phyloP scores from a whole-genome alignment of 2,113 vertebrate species.

The Paramormyrops kingsleyae region DNA sequence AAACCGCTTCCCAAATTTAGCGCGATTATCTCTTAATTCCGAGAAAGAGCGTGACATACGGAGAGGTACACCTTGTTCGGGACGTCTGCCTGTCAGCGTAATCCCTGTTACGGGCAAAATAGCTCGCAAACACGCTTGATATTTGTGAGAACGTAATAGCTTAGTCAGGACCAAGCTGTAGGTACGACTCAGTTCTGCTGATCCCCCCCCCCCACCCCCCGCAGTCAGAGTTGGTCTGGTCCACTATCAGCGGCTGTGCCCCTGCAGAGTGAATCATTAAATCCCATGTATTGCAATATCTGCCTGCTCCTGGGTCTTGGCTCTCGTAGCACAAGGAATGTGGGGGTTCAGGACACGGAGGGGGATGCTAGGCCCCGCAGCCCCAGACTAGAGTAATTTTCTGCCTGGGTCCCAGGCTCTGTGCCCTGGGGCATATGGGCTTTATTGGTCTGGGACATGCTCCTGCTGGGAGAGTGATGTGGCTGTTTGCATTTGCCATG shows the following conservation, averaged over 20 bases:
- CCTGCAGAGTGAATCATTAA: slow-evolving; percentile 53
- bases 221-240: slow-evolving; percentile 15
- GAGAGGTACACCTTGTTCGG: background rate
- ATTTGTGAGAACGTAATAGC: background rate
- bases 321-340: slow-evolving; percentile 24
- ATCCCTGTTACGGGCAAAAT: background rate
- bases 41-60: background rate
- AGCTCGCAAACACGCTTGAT: background rate
- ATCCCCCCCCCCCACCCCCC: background rate
- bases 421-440: slow-evolving; percentile 42
- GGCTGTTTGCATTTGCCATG: background rate
- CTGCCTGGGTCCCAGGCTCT: slow-evolving; percentile 43
- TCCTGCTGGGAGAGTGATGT: slow-evolving; percentile 34
- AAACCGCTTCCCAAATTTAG: background rate
- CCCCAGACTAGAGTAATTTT: slow-evolving; percentile 42
- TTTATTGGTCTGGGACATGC: slow-evolving; percentile 47
- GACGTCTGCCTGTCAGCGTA: background rate
- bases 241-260: slow-evolving; percentile 36
- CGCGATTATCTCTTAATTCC: background rate
- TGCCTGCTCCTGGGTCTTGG: slow-evolving; percentile 43
- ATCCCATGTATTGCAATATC: slow-evolving; percentile 47
- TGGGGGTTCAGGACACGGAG: slow-evolving; percentile 35
- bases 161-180: background rate
- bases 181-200: background rate
- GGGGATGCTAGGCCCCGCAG: slow-evolving; percentile 41